Percentiles rank a stretch among this genome's conserved stretches.
Conservation (phyloP, 2,113 vertebrate genomes). For the Thalassarche chlororhynchos region DNA sequence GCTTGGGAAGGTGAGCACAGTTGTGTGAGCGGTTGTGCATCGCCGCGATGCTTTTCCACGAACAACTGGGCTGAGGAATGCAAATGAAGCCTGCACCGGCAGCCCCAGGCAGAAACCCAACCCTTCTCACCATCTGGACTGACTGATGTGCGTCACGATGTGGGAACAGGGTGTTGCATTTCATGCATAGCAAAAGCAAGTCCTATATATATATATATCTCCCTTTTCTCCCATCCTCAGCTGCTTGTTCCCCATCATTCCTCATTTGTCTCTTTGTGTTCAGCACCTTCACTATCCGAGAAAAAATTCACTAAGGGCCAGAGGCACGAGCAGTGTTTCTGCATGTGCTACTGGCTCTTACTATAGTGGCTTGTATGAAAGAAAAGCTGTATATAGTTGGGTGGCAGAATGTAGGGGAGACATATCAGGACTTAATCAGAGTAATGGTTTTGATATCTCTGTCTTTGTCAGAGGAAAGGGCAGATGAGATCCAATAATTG, state of each 20-base stretch:
- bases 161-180: slow-evolving; percentile 64
- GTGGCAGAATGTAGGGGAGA: background rate
- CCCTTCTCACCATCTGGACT: slow-evolving; percentile 61
- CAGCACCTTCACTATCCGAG: background rate
- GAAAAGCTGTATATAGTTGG: background rate
- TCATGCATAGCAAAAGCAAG: slow-evolving; percentile 56
- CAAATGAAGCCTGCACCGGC: slow-evolving; percentile 13
- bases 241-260: background rate
- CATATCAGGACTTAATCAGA: background rate
- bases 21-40: background rate
- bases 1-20: background rate
- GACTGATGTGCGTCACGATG: slow-evolving; percentile 59
- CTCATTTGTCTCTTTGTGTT: background rate
- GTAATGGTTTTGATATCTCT: background rate
- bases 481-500: background rate
- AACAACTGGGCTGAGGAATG: slow-evolving; percentile 66
- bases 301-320: background rate
- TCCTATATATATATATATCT: background rate
- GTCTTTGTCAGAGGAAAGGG: background rate
- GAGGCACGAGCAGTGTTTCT: background rate
- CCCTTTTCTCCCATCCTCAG: background rate
- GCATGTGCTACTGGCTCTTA: background rate
- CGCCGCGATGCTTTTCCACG: background rate
- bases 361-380: background rate
- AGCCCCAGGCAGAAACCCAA: slow-evolving; percentile 64